Base-by-base conservation (phyloP, 2,888 invertebrate species). In the Oxycera nigricornis region DNA sequence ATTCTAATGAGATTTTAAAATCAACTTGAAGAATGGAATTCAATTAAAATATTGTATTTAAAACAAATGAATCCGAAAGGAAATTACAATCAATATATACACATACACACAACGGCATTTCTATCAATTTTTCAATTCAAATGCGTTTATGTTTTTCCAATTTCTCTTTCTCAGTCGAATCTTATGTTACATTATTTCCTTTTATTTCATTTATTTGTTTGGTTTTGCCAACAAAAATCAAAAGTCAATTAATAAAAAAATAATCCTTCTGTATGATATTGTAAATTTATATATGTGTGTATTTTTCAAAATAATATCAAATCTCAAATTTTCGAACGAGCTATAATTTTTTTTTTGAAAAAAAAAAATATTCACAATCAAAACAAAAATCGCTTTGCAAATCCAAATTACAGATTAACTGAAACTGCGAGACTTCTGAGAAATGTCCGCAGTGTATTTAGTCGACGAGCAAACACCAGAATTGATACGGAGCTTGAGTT, bases 361-460 rank as follows among this genome's bases (percentile, higher is more conserved):
- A n/a, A n/a, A n/a, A n/a, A n/a, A n/a, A n/a, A n/a, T n/a, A n/a
- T n/a, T n/a, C n/a, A n/a, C 61, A 73, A 70, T 11, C 35, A 41
- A 67, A 75, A 73, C 39, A 31, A 61, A 73, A 73, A 26, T 17
- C 7, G 7, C 52, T 68, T 55, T 57, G 72, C 59, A 70, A 39
- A 73, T 28, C 74, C 61, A 72, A 75, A 77, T 88, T 89, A 86
- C 92, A 96, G 96, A 92, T 92, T 96, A 88, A 95, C 96, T 88
- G 97, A 98, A 91, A 97, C 96, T 84, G 96, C 97, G 86, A 91
- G 97, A 82, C 91, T 98, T 85, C 92, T 98, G 88, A 93, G 94
- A 88, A 95, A 94, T 88, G 95, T 96, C 81, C 93, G 94, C 88
- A 95, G 92, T 89, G 95, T 96, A 86, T 96, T 97, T 90, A 88